Conservation (phyloP, 2,888 invertebrate species). For the Drosophila nigricruria region DNA sequence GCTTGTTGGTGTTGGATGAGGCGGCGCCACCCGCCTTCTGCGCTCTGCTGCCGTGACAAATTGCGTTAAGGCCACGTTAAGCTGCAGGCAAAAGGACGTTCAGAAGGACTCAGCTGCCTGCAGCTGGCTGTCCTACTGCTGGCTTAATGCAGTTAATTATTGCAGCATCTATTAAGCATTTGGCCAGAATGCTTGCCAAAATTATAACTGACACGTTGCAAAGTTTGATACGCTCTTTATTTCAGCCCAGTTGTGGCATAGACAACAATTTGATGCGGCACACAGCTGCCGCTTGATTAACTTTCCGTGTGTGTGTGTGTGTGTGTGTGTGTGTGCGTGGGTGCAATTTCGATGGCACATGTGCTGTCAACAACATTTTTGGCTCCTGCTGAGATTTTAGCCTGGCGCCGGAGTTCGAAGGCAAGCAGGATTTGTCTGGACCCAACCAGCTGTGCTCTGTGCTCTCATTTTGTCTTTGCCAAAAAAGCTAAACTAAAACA, state of each 20-base stretch:
- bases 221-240: constrained; percentile 34
- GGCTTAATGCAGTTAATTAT: constrained; percentile 75
- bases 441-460: constrained; percentile 30
- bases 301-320: constrained; percentile 26
- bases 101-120: constrained; percentile 22
- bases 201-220: constrained; percentile 39
- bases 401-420: constrained; percentile 26
- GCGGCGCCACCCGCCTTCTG: constrained; percentile 3
- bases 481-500: too few relatives aligned
- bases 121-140: constrained; percentile 21
- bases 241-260: constrained; percentile 25
- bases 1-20: not conserved
- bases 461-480: constrained; percentile 42
- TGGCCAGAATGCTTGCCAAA: constrained; percentile 29
- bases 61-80: constrained; percentile 75
- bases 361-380: constrained; percentile 61
- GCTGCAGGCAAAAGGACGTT: constrained; percentile 55
- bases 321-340: constrained; percentile 2
- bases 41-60: constrained; percentile 66
- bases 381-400: constrained; percentile 34
- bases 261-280: constrained; percentile 44
- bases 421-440: constrained; percentile 40
- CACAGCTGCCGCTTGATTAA: constrained; percentile 72
- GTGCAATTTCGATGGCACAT: constrained; percentile 61
- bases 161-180: constrained; percentile 67